Percentiles rank a stretch among this genome's conserved stretches.
Conservation (phyloP, 2,113 vertebrate species). For the Rallus limicola region DNA sequence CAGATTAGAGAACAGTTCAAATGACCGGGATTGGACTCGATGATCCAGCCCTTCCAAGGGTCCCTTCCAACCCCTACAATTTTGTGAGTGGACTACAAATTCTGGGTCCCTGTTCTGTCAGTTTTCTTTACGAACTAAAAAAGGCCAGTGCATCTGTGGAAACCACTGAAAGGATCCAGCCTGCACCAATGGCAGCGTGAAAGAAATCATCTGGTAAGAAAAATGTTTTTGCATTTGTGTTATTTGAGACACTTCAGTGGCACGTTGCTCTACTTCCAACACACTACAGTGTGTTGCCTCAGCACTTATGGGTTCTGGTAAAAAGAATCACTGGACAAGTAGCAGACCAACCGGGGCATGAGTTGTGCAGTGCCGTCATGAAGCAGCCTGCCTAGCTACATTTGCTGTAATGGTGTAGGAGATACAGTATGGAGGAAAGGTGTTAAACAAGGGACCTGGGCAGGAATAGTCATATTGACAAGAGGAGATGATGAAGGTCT, state of each 20-base stretch:
- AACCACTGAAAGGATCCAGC: not conserved
- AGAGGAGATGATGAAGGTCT: not conserved
- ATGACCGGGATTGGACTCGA: no score
- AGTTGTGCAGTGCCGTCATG: not conserved
- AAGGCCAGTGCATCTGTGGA: not conserved
- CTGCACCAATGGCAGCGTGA: not conserved
- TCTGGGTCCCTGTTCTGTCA: not conserved
- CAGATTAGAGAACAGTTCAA: not conserved
- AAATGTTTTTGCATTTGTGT: not conserved
- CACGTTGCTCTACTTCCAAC: not conserved
- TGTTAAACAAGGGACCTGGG: not conserved
- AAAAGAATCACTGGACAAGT: not conserved
- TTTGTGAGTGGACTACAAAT: not conserved
- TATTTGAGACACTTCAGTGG: not conserved
- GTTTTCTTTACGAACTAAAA: not conserved
- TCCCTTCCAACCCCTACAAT: no score
- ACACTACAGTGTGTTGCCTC: not conserved
- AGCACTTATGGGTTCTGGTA: not conserved
- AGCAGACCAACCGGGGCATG: not conserved
- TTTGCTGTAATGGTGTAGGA: not conserved
- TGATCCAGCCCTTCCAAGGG: no score
- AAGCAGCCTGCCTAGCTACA: not conserved
- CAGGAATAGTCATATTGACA: not conserved
- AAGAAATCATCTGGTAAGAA: not conserved
- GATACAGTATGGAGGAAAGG: not conserved